phyloP scores from a whole-genome alignment of 2,888 invertebrate genomes.

The Napeogenes sylphis region DNA sequence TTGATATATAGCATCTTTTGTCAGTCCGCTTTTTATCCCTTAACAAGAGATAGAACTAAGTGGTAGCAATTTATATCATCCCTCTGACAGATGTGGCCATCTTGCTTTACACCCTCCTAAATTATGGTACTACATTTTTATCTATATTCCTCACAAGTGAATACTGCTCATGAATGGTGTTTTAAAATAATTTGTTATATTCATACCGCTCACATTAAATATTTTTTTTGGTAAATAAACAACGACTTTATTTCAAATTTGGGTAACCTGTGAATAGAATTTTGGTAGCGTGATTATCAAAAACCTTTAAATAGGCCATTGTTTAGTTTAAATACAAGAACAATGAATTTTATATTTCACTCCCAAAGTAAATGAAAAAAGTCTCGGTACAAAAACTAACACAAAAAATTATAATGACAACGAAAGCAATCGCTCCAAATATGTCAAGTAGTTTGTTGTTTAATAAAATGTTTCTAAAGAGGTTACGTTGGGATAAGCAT shows the following conservation, averaged over 20 bases:
- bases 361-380: too few species aligned
- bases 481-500: constrained; percentile 14
- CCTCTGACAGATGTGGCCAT: constrained; percentile 8
- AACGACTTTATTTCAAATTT: too few species aligned
- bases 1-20: constrained; percentile 2
- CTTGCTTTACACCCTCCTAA: constrained; percentile 11
- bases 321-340: too few species aligned
- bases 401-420: not conserved
- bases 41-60: constrained; percentile 2
- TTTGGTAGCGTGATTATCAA: too few species aligned
- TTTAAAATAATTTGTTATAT: constrained; percentile 1
- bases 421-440: not conserved
- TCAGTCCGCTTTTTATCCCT: constrained; percentile 6
- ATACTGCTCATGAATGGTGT: not conserved
- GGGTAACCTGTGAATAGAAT: too few species aligned
- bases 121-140: constrained; percentile 8
- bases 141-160: not conserved
- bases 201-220: not conserved
- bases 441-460: not conserved
- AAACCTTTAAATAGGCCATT: too few species aligned
- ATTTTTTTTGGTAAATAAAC: too few species aligned
- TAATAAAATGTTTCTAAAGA: constrained; percentile 5
- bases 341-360: too few species aligned
- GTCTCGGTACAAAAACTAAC: not conserved
- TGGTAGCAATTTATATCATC: constrained; percentile 9